Evolutionary conservation across 2,888 invertebrate genomes (phyloP).

Genomic region (Gnatocerus cornutus): DNA sequence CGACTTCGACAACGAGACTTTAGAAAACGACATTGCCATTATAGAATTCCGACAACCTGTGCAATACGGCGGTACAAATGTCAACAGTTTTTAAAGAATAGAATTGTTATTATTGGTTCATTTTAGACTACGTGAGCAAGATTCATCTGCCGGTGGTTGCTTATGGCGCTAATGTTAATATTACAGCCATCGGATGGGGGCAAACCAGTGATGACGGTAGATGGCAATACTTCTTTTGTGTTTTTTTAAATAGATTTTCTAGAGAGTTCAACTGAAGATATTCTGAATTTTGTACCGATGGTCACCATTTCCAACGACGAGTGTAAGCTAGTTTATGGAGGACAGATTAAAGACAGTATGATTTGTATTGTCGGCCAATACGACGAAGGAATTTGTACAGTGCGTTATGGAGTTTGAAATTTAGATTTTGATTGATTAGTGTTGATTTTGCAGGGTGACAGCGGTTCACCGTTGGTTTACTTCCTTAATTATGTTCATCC

Average conservation of each 20-base stretch:
- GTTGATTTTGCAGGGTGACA: neutral
- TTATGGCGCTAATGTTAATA: too few relatives aligned
- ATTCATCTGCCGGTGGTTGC: neutral
- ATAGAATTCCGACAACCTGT: neutral
- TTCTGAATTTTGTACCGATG: slow-evolving; percentile 5
- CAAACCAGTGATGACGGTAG: slow-evolving; percentile 20
- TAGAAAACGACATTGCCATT: slow-evolving; percentile 14
- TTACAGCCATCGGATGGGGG: slow-evolving; percentile 24
- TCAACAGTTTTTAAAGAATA: neutral
- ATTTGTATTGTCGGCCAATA: neutral
- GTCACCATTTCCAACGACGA: slow-evolving; percentile 3
- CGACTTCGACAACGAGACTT: too few relatives aligned
- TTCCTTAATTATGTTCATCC: slow-evolving; percentile 14
- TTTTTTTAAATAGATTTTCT: too few relatives aligned
- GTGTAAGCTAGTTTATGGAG: slow-evolving; percentile 2
- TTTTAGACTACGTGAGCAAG: neutral
- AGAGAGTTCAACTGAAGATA: neutral
- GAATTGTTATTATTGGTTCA: too few relatives aligned
- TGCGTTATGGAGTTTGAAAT: too few relatives aligned
- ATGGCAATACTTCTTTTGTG: too few relatives aligned
- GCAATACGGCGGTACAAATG: neutral
- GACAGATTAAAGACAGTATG: slow-evolving; percentile 2
- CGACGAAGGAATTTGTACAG: slow-evolving; percentile 5
- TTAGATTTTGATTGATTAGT: neutral
- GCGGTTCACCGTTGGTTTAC: slow-evolving; percentile 12